Percentiles rank a stretch among this genome's conserved stretches.
phyloP scores from a whole-genome alignment of 2,888 invertebrate species.

The Xylota segnis region DNA sequence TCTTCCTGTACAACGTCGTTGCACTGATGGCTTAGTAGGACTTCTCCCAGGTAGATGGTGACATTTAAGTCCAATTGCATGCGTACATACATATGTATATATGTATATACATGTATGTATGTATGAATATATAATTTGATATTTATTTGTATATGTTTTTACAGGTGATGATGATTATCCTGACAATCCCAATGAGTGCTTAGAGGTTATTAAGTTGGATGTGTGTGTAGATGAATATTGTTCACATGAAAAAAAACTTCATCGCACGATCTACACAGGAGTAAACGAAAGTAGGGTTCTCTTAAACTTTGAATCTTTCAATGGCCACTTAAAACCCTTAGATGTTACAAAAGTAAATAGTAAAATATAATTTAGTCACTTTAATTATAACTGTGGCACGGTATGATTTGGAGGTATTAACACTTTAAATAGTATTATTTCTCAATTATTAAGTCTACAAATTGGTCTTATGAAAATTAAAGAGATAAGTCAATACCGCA shows the following conservation, averaged over 20 bases:
- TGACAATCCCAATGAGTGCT: constrained; percentile 80
- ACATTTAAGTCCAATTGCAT: background rate
- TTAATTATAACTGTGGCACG: too few relatives aligned
- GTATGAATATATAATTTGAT: background rate
- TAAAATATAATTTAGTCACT: constrained; percentile 75
- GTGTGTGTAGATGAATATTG: constrained; percentile 82
- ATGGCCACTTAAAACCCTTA: constrained; percentile 79
- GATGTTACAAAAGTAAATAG: constrained; percentile 46
- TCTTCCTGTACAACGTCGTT: constrained; percentile 86
- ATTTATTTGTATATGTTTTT: constrained; percentile 67
- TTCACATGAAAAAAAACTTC: constrained; percentile 79
- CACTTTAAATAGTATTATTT: too few relatives aligned
- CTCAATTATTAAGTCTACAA: too few relatives aligned
- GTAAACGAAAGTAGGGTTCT: constrained; percentile 79
- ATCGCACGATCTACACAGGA: constrained; percentile 80
- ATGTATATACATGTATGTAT: background rate
- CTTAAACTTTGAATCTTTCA: constrained; percentile 78
- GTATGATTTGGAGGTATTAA: too few relatives aligned
- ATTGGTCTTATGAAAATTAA: too few relatives aligned
- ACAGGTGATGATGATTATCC: constrained; percentile 86
- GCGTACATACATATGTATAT: background rate
- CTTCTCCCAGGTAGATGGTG: constrained; percentile 86
- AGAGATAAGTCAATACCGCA: too few relatives aligned
- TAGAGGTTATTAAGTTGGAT: constrained; percentile 78
- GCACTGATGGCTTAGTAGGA: constrained; percentile 86